Conservation (phyloP, 2,888 invertebrate genomes). For the Rotaria magnacalcarata region DNA sequence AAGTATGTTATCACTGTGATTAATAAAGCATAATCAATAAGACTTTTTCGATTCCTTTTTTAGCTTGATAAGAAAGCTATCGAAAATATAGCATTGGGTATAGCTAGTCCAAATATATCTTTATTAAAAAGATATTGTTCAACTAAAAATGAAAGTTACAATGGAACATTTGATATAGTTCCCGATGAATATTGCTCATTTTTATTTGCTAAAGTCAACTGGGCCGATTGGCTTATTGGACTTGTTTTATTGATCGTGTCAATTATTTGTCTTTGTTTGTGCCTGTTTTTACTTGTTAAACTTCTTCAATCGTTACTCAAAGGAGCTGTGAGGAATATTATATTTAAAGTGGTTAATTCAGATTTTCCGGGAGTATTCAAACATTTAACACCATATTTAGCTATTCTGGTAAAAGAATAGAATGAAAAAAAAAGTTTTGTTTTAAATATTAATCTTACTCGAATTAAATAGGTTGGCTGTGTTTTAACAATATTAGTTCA, state of each 20-base stretch:
- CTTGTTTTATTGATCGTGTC: conserved; percentile 57
- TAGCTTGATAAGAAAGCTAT: neutral
- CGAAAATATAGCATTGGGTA: neutral
- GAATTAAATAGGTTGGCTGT: conserved; percentile 49
- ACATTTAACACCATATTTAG: conserved; percentile 62
- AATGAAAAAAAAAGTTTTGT: no score
- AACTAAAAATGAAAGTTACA: neutral
- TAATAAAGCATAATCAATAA: no score
- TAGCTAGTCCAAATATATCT: neutral
- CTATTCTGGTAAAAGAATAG: conserved; percentile 61
- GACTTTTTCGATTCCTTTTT: no score
- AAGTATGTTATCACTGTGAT: neutral
- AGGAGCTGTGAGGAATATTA: conserved; percentile 59
- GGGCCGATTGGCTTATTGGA: conserved; percentile 57
- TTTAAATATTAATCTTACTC: neutral
- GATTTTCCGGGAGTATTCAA: conserved; percentile 56
- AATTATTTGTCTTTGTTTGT: conserved; percentile 58
- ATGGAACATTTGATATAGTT: neutral
- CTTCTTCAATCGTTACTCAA: conserved; percentile 60
- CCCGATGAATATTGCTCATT: conserved; percentile 26
- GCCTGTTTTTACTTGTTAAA: conserved; percentile 61
- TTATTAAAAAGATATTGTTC: neutral
- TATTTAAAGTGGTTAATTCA: conserved; percentile 59
- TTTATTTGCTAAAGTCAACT: conserved; percentile 35
- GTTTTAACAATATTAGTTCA: conserved; percentile 64